Evolutionary conservation across 2,797 vertebrate species (phyloP).

Genomic region (Gila robusta): DNA sequence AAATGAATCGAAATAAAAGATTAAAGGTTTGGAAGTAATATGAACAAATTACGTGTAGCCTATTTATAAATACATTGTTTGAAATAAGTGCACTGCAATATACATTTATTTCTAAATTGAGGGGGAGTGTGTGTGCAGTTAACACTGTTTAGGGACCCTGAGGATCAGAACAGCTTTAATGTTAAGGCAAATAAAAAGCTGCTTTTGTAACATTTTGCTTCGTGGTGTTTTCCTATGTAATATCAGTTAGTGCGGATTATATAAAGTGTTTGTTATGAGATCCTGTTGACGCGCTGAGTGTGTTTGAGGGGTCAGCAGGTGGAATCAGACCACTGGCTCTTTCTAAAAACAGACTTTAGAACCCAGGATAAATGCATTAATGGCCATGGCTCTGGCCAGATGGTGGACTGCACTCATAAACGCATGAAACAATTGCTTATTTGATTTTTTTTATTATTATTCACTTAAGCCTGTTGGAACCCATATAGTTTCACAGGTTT

Average conservation of each 20-base stretch:
- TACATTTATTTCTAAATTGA: background rate
- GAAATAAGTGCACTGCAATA: background rate
- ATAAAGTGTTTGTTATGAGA: constrained; percentile 32
- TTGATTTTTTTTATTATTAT: background rate
- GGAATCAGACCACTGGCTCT: constrained; percentile 32
- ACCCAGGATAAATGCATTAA: constrained; percentile 40
- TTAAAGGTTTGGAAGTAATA: background rate
- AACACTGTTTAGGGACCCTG: background rate
- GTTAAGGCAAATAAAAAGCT: background rate
- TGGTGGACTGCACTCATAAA: constrained; percentile 25
- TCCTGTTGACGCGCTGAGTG: constrained; percentile 6
- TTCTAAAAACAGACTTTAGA: constrained; percentile 47
- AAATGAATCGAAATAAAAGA: background rate
- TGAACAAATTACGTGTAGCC: background rate
- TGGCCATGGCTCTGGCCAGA: constrained; percentile 27
- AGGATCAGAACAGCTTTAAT: background rate
- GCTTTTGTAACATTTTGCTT: background rate
- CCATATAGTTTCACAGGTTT: constrained; percentile 29
- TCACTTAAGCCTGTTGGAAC: constrained; percentile 3
- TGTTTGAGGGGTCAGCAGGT: constrained; percentile 44
- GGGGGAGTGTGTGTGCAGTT: background rate
- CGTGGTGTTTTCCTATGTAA: background rate
- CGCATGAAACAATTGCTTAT: constrained; percentile 17
- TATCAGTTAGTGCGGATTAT: constrained; percentile 27
- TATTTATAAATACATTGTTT: background rate